Conservation (phyloP, 2,113 vertebrate genomes). For the Colossoma macropomum region DNA sequence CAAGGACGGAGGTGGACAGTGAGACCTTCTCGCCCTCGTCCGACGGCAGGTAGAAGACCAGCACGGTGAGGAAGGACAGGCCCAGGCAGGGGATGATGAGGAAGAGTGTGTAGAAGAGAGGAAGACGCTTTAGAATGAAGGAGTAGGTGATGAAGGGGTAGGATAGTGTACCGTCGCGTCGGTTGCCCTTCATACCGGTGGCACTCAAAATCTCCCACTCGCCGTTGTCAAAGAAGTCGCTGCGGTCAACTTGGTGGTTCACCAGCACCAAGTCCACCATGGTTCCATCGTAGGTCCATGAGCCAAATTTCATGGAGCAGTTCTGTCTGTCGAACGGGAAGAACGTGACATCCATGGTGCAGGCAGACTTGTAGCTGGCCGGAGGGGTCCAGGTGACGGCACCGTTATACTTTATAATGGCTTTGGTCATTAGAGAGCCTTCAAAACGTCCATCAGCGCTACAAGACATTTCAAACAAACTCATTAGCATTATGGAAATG, state of each 20-base stretch:
- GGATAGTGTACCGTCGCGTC: constrained; percentile 84
- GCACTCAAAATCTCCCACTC: constrained; percentile 96
- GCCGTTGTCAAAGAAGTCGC: constrained; percentile 96
- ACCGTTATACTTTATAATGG: constrained; percentile 86
- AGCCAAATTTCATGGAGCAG: constrained; percentile 98
- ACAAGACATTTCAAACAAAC: background rate
- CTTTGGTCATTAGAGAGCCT: constrained; percentile 96
- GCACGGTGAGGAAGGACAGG: constrained; percentile 91
- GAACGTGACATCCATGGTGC: constrained; percentile 95
- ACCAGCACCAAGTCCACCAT: constrained; percentile 93
- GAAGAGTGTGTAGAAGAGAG: constrained; percentile 95
- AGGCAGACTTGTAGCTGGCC: constrained; percentile 95
- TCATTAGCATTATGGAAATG: background rate
- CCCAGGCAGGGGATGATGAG: constrained; percentile 94
- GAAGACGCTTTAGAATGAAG: constrained; percentile 92
- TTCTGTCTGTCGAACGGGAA: constrained; percentile 98
- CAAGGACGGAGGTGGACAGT: constrained; percentile 92
- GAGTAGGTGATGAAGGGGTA: constrained; percentile 93
- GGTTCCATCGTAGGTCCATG: constrained; percentile 93
- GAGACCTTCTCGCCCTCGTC: constrained; percentile 98
- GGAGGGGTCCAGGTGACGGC: constrained; percentile 91
- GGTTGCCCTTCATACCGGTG: constrained; percentile 86
- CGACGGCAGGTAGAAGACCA: constrained; percentile 96
- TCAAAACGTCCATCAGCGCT: constrained; percentile 97
- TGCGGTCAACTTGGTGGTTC: constrained; percentile 91